Evolutionary conservation across 2,113 vertebrate genomes (phyloP).

Genomic region (Chaetorhynchus papuensis): DNA sequence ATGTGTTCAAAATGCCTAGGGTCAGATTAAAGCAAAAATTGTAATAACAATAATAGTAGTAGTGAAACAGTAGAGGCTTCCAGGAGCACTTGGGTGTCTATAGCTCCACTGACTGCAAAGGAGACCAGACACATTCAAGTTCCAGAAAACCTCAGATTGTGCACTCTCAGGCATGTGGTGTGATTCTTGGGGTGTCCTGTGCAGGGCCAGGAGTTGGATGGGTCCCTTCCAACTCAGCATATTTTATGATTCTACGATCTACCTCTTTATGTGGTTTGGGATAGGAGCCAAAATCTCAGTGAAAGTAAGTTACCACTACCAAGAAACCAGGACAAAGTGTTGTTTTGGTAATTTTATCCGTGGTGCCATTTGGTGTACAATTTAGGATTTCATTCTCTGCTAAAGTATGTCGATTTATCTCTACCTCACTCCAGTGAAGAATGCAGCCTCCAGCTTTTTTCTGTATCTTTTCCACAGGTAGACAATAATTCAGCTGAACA

Average conservation of each 20-base stretch:
- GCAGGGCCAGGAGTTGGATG: not conserved
- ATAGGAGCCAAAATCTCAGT: not conserved
- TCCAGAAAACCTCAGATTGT: not conserved
- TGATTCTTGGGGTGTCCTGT: not conserved
- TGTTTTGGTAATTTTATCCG: not conserved
- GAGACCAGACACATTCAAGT: not conserved
- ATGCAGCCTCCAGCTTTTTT: not conserved
- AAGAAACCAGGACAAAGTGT: not conserved
- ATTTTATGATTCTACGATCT: not conserved
- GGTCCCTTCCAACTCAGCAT: not conserved
- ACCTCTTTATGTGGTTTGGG: not conserved
- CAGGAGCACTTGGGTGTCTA: not conserved
- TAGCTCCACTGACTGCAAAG: not conserved
- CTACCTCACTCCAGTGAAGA: conserved; percentile 24
- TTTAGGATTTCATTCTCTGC: not conserved
- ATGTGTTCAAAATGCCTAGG: not conserved
- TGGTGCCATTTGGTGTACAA: not conserved
- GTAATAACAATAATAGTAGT: not conserved
- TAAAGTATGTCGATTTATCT: not conserved
- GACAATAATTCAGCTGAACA: not conserved
- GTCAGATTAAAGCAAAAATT: not conserved
- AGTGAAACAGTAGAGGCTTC: not conserved
- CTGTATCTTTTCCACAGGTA: not conserved
- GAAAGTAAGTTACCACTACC: not conserved
- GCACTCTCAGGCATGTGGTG: not conserved